These are phyloP conservation scores for Colistium nudipinnis DNA, from an alignment of 2,113 vertebrate species.

Conservation along the genomic window DNA sequence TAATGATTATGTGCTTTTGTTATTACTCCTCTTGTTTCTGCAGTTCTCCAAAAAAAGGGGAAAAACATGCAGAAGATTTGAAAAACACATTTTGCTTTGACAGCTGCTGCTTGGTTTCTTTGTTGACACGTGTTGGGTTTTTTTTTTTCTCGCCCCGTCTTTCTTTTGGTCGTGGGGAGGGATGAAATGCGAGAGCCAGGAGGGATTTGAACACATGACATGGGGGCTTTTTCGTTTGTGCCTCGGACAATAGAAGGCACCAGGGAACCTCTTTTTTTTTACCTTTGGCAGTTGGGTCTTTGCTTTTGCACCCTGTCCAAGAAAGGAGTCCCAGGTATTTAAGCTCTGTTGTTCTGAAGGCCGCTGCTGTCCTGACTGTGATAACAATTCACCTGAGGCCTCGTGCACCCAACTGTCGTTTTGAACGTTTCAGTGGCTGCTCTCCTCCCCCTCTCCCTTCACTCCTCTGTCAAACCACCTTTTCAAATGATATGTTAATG, in stretches of 20 bases:
- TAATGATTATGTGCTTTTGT: conserved; percentile 3
- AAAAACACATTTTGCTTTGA: conserved; percentile 48
- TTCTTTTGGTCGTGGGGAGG: not conserved
- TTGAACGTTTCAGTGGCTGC: no score
- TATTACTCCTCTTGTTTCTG: not conserved
- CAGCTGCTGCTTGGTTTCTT: conserved; percentile 66
- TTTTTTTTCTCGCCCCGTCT: conserved; percentile 28
- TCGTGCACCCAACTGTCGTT: no score
- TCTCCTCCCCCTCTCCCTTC: no score
- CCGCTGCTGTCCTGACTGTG: no score
- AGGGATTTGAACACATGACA: conserved; percentile 28
- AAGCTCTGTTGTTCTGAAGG: not conserved
- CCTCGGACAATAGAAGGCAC: conserved; percentile 19
- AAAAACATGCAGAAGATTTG: conserved; percentile 15
- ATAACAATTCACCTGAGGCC: no score
- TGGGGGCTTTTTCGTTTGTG: conserved; percentile 16
- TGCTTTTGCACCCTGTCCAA: no score
- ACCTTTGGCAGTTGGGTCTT: no score
- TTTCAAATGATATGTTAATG: no score
- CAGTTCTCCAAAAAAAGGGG: conserved; percentile 4
- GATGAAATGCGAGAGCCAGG: conserved; percentile 14
- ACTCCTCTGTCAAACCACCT: no score
- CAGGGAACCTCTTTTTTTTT: conserved; percentile 30
- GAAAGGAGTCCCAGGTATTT: not conserved
- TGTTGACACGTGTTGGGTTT: conserved; percentile 2